Percentiles rank a stretch among this genome's conserved stretches.
Evolutionary conservation across 1,140 invertebrate species (phyloP).

Genomic region (Pseudomyrmex gracilis): DNA sequence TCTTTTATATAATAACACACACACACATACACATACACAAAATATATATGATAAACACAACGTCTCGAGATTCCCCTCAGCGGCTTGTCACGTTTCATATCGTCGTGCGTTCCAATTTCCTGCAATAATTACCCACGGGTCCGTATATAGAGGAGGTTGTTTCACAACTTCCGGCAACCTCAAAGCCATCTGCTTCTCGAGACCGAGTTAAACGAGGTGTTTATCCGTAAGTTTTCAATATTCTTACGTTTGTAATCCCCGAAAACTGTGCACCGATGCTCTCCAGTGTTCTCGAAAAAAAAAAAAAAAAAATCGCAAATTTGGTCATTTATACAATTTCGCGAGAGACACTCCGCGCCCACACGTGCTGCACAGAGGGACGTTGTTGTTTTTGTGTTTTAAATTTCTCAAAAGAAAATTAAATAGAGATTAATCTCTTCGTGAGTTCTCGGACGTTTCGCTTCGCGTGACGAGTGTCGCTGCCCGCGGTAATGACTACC

Average conservation of each 20-base stretch:
- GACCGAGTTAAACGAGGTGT: neutral
- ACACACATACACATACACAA: neutral
- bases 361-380: neutral
- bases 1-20: neutral
- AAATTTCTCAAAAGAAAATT: neutral
- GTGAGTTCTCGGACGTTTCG: slow-evolving; percentile 51
- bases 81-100: slow-evolving; percentile 29
- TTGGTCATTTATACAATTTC: too few species aligned
- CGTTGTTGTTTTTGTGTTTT: slow-evolving; percentile 19
- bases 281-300: too few species aligned
- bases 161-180: neutral
- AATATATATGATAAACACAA: slow-evolving; percentile 32
- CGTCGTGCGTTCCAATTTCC: slow-evolving; percentile 16
- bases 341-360: too few species aligned
- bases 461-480: slow-evolving; percentile 48
- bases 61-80: slow-evolving; percentile 6
- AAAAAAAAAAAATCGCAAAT: too few species aligned
- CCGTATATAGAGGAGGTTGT: neutral
- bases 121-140: slow-evolving; percentile 10
- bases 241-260: too few species aligned
- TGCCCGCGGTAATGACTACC: slow-evolving; percentile 45
- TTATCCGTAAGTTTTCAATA: neutral
- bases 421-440: slow-evolving; percentile 46
- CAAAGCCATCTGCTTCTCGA: neutral
- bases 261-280: too few species aligned